A percentile compares a stretch with the other conserved stretches of the same genome.
These are phyloP conservation scores for Alauda arvensis DNA, from an alignment of 2,797 vertebrate genomes.

Conservation along the genomic window DNA sequence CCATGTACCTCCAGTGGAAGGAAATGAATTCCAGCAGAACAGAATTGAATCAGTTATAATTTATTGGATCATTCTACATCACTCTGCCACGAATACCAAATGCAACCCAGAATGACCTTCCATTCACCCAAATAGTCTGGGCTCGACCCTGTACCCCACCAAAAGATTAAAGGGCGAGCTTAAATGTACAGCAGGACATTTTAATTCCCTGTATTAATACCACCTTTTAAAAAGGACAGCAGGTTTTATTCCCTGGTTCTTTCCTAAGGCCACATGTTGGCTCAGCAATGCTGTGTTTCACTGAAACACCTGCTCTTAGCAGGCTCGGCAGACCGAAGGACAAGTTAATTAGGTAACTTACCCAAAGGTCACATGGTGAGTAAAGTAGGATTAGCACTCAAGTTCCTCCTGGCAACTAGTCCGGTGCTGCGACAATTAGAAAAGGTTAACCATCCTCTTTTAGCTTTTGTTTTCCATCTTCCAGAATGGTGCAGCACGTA, in stretches of 20 bases:
- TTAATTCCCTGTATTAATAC: not conserved
- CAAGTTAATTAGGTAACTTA: conserved; percentile 60
- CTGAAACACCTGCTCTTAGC: conserved; percentile 54
- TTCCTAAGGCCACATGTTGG: conserved; percentile 29
- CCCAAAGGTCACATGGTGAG: conserved; percentile 58
- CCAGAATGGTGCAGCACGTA: conserved; percentile 45
- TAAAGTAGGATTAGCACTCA: conserved; percentile 57
- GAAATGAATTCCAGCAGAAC: not conserved
- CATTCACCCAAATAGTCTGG: not conserved
- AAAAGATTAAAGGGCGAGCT: not conserved
- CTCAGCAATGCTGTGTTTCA: conserved; percentile 29
- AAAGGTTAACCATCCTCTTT: conserved; percentile 63
- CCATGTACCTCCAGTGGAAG: not conserved
- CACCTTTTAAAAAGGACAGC: not conserved
- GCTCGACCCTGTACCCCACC: not conserved
- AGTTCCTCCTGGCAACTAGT: conserved; percentile 63
- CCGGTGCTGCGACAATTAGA: conserved; percentile 43
- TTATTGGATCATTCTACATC: not conserved
- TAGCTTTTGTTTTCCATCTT: conserved; percentile 58
- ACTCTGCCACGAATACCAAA: not conserved
- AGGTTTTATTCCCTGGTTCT: conserved; percentile 2
- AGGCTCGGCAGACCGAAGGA: conserved; percentile 12
- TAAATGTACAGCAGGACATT: not conserved
- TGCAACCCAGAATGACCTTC: not conserved
- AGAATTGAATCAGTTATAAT: not conserved